phyloP scores from a whole-genome alignment of 2,888 invertebrate genomes.

The Minunthozetes semirufus region DNA sequence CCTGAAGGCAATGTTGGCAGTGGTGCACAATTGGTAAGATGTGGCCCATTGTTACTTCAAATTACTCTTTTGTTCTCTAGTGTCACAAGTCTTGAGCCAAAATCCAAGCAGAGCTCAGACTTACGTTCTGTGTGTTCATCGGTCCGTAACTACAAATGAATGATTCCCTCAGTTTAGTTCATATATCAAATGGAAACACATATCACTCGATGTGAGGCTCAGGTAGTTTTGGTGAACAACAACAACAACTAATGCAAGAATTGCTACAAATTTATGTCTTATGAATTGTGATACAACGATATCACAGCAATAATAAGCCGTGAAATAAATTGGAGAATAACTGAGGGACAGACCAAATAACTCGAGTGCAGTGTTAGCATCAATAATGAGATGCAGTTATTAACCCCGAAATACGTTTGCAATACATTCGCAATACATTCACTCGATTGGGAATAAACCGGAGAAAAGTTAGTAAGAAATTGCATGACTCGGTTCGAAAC shows the following conservation, averaged over 20 bases:
- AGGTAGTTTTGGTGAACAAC: background rate
- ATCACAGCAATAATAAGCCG: background rate
- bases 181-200: slow-evolving; percentile 4
- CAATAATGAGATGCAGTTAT: slow-evolving; percentile 23
- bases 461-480: background rate
- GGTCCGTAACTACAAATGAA: slow-evolving; percentile 1
- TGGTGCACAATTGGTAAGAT: background rate
- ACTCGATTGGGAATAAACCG: background rate
- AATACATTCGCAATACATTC: background rate
- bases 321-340: background rate
- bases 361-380: background rate
- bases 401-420: slow-evolving; percentile 1
- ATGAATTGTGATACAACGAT: background rate
- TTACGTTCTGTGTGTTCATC: background rate
- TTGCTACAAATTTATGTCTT: background rate
- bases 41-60: slow-evolving; percentile 12
- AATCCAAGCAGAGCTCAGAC: background rate
- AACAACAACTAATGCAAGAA: background rate
- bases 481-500: slow-evolving; percentile 14
- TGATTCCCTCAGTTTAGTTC: background rate
- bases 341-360: background rate
- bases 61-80: slow-evolving; percentile 22
- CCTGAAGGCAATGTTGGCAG: background rate
- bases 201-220: background rate
- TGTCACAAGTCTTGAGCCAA: slow-evolving; percentile 11